A percentile compares a stretch with the other conserved stretches of the same genome.
These are phyloP conservation scores for Crotalus tigris DNA, from an alignment of 2,113 vertebrate species.

Conservation along the genomic window DNA sequence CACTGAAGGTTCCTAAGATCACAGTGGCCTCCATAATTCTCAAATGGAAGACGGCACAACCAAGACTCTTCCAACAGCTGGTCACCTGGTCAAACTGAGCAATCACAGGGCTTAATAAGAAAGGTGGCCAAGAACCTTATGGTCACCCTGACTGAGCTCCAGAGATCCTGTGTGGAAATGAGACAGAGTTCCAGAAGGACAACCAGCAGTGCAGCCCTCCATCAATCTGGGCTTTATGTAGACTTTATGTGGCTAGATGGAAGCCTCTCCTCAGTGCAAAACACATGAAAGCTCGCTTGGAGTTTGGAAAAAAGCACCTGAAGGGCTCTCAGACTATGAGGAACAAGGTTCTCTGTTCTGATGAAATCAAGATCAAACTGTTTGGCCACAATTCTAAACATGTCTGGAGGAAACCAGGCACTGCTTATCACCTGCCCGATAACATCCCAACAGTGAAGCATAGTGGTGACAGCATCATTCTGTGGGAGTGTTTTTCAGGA, in stretches of 20 bases:
- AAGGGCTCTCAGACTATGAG: neutral
- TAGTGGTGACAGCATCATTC: neutral
- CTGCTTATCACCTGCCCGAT: neutral
- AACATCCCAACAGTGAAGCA: neutral
- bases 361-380: neutral
- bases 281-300: neutral
- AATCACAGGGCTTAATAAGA: neutral
- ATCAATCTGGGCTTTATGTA: neutral
- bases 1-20: neutral
- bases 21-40: neutral
- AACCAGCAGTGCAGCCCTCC: neutral
- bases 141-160: neutral
- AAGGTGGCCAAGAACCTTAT: neutral
- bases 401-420: neutral
- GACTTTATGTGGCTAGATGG: neutral
- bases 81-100: neutral
- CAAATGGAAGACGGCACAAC: neutral
- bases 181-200: neutral
- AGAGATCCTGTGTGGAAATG: neutral
- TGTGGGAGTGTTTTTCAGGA: neutral
- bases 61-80: neutral
- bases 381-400: neutral
- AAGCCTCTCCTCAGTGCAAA: neutral
- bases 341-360: neutral
- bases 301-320: neutral